Base-by-base conservation (phyloP, 2,888 invertebrate species). In the Leucophenga maculata region DNA sequence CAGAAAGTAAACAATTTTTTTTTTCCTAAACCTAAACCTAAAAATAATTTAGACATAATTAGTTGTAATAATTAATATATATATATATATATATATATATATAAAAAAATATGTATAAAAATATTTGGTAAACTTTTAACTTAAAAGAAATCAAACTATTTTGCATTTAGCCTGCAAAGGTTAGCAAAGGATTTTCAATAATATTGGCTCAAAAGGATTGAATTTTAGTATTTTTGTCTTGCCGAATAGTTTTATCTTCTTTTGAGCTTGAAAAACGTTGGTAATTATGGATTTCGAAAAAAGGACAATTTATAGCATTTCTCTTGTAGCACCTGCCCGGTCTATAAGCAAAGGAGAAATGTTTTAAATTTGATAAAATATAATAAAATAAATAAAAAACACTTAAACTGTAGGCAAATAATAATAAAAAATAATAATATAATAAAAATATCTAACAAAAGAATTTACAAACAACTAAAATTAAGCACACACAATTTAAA, bases 221-320 rank as follows among this genome's bases (percentile, higher is more conserved):
- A 26, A 26, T 3, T 26, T 26, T 4, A 3, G 2, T 2, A 26
- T 26, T 3, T 26, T 4, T 26, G 26, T 3, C 2, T 26, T 26
- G 26, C 4, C 4, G 4, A 26, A 26, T 26, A 26, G 26, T 26
- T 26, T 26, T 4, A 26, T 2, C n/a, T 26, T 26, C 26, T 26
- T 26, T 26, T 26, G 4, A 26, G 4, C 3, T 26, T 26, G 3
- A 26, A 2, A 26, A 2, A 26, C 26, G 26, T 26, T 26, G 26
- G 26, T 26, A 26, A 26, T 26, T 26, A 26, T 26, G 26, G 26
- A 26, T 26, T 26, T 26, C 26, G 4, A 46, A 4, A 46, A 4
- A n/a, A 60, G 72, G 72, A 75, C 72, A 71, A 74, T 74, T 76
- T 76, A 70, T 68, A 77, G 75, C 77, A 77, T 71, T 73, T 75